Percentiles rank a stretch among this genome's conserved stretches.
These are phyloP conservation scores for Platyrinchus mystaceus DNA, from an alignment of 2,797 vertebrate species.

Conservation along the genomic window DNA sequence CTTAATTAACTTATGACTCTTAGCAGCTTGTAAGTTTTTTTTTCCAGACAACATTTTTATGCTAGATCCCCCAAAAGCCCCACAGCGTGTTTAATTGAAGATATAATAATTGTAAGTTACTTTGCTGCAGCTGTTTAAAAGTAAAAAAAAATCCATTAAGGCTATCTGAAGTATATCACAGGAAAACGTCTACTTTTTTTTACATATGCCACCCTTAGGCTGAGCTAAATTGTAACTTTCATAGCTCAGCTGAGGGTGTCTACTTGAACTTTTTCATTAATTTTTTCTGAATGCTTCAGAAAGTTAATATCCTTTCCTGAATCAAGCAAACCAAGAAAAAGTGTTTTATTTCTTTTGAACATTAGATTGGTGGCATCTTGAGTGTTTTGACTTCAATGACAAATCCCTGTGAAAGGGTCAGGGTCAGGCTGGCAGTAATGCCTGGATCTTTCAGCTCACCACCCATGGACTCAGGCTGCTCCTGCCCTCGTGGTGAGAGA, in stretches of 20 bases:
- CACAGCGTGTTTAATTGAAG: conserved; percentile 51
- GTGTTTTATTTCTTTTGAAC: not conserved
- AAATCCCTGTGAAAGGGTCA: not conserved
- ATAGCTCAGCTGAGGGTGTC: not conserved
- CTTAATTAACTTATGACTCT: conserved; percentile 35
- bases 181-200: conserved; percentile 5
- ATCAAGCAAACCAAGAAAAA: not conserved
- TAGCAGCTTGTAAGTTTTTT: not conserved
- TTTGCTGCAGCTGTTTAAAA: conserved; percentile 43
- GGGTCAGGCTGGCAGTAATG: not conserved
- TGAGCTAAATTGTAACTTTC: conserved; percentile 29
- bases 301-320: not conserved
- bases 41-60: not conserved
- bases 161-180: not conserved
- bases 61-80: not conserved
- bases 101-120: conserved; percentile 24
- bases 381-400: not conserved
- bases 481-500: not conserved
- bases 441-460: not conserved
- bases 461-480: not conserved
- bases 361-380: not conserved
- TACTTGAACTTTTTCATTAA: conserved; percentile 6
- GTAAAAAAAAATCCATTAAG: conserved; percentile 7
- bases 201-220: not conserved
- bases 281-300: conserved; percentile 25